These are phyloP conservation scores for Drosophila setifemur DNA, from an alignment of 1,140 invertebrate species.

Conservation along the genomic window DNA sequence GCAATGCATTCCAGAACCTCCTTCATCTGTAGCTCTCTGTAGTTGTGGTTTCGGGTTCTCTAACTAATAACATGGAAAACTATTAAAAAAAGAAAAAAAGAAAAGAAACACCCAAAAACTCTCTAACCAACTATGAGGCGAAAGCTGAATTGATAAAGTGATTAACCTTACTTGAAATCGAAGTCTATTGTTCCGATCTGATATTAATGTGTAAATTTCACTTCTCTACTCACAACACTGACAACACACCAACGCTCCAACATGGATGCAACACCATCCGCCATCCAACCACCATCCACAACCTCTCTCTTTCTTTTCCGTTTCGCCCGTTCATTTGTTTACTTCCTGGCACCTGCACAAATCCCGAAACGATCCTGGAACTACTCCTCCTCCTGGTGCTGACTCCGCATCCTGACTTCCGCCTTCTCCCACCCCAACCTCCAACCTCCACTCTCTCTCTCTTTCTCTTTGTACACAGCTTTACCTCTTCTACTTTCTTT, in stretches of 20 bases:
- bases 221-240: slow-evolving; percentile 79
- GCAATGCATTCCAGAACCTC: slow-evolving; percentile 63
- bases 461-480: slow-evolving; percentile 75
- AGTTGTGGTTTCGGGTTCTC: slow-evolving; percentile 36
- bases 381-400: background rate
- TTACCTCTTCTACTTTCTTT: slow-evolving; percentile 84
- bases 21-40: slow-evolving; percentile 12
- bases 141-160: slow-evolving; percentile 5
- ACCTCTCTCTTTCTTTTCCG: background rate
- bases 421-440: slow-evolving; percentile 6
- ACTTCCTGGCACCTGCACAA: slow-evolving; percentile 38
- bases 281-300: slow-evolving; percentile 33
- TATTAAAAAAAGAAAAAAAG: background rate
- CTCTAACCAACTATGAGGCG: slow-evolving; percentile 14
- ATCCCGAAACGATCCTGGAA: slow-evolving; percentile 12
- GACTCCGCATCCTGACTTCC: slow-evolving; percentile 25
- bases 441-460: slow-evolving; percentile 17
- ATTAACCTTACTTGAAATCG: slow-evolving; percentile 34
- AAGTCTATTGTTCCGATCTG: slow-evolving; percentile 60
- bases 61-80: too few species aligned
- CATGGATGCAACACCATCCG: too few species aligned
- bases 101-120: background rate
- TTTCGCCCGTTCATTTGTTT: slow-evolving; percentile 23
- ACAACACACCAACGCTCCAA: slow-evolving; percentile 44
- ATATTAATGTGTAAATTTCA: slow-evolving; percentile 80